Evolutionary conservation across 2,888 invertebrate species (phyloP).

Genomic region (Drosophila parthenogenetica): DNA sequence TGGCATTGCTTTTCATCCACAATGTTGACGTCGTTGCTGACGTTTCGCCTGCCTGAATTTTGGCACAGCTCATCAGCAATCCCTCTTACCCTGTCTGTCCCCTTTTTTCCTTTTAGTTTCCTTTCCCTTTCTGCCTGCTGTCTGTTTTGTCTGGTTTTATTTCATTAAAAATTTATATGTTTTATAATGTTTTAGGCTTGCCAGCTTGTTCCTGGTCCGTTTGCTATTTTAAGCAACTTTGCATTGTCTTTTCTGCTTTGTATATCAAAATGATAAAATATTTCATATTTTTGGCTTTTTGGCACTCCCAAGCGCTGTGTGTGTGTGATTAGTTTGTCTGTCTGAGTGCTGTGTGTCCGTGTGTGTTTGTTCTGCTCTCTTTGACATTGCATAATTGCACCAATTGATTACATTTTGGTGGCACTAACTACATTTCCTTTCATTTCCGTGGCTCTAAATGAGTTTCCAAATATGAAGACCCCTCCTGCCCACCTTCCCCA

Average conservation of each 20-base stretch:
- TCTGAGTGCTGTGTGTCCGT: conserved; percentile 1
- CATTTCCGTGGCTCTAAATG: conserved; percentile 65
- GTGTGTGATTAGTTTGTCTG: background rate
- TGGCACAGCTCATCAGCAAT: conserved; percentile 36
- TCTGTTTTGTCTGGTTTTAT: conserved; percentile 17
- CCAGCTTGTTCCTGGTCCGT: conserved; percentile 43
- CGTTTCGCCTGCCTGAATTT: conserved; percentile 58
- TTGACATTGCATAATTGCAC: conserved; percentile 73
- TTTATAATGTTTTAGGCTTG: conserved; percentile 57
- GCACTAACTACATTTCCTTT: conserved; percentile 53
- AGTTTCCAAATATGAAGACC: conserved; percentile 44
- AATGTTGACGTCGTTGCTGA: conserved; percentile 63
- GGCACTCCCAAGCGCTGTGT: conserved; percentile 7
- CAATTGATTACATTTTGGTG: conserved; percentile 70
- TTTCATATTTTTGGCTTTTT: conserved; percentile 23
- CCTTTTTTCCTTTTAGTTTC: background rate
- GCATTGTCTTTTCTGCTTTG: conserved; percentile 33
- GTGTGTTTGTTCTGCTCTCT: conserved; percentile 15
- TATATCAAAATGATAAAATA: conserved; percentile 39
- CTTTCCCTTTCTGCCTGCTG: background rate
- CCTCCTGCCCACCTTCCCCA: background rate
- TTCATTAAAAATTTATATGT: conserved; percentile 52
- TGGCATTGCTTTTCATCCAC: conserved; percentile 31
- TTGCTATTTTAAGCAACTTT: conserved; percentile 53
- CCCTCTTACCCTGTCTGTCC: background rate